These are phyloP conservation scores for Tetramorium alpestre DNA, from an alignment of 1,140 invertebrate species.

Conservation along the genomic window DNA sequence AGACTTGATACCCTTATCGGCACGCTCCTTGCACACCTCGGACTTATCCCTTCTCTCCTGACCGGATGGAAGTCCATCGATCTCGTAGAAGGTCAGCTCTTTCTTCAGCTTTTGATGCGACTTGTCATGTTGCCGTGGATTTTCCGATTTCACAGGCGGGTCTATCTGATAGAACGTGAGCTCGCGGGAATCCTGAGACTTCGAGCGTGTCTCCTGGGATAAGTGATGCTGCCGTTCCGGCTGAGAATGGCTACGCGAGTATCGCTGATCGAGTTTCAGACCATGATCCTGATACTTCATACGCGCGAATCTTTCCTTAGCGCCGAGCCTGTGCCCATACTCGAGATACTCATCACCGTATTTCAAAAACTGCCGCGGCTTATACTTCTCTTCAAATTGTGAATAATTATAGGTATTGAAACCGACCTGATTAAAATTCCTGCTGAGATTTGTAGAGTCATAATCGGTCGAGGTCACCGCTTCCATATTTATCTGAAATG, in stretches of 20 bases:
- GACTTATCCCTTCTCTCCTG: constrained; percentile 76
- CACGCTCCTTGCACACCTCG: constrained; percentile 71
- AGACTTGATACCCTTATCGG: constrained; percentile 76
- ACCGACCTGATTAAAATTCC: constrained; percentile 80
- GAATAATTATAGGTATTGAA: constrained; percentile 82
- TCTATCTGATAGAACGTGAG: constrained; percentile 80
- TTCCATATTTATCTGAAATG: constrained; percentile 84
- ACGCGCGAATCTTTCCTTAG: constrained; percentile 62
- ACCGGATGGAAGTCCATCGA: constrained; percentile 75
- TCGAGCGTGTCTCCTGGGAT: constrained; percentile 79
- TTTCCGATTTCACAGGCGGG: constrained; percentile 71
- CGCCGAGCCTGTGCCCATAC: constrained; percentile 68
- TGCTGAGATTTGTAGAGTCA: constrained; percentile 78
- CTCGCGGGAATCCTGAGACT: constrained; percentile 81
- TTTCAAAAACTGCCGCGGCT: constrained; percentile 76
- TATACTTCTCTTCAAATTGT: constrained; percentile 81
- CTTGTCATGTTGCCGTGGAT: constrained; percentile 74
- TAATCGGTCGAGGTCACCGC: constrained; percentile 84
- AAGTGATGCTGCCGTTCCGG: constrained; percentile 80
- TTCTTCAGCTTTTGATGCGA: constrained; percentile 78
- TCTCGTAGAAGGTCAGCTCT: constrained; percentile 82
- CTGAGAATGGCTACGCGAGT: constrained; percentile 81
- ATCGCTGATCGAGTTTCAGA: constrained; percentile 71
- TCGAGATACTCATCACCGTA: constrained; percentile 79
- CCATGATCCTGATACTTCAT: constrained; percentile 60